These are phyloP conservation scores for Ostrea edulis DNA, from an alignment of 1,140 invertebrate species.

Conservation along the genomic window DNA sequence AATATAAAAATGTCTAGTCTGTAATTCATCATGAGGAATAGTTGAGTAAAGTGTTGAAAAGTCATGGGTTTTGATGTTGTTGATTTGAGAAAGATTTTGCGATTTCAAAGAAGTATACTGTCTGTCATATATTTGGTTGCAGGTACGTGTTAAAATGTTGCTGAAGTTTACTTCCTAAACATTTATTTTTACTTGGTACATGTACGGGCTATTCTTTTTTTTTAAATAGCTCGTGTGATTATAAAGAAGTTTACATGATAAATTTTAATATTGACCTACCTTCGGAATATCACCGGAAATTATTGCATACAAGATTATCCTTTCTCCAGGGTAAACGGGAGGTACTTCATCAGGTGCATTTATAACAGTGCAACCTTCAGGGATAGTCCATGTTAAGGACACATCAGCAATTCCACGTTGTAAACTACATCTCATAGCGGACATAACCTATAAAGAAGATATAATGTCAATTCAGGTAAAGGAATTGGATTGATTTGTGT, in stretches of 20 bases:
- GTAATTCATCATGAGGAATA: too few relatives aligned
- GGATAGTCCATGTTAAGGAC: background rate
- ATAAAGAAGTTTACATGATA: background rate
- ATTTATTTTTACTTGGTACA: background rate
- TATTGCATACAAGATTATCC: slow-evolving; percentile 31
- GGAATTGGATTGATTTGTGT: too few relatives aligned
- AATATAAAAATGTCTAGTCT: too few relatives aligned
- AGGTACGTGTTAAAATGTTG: background rate
- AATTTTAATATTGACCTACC: background rate
- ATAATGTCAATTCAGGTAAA: background rate
- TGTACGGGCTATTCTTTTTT: too few relatives aligned
- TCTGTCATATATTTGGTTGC: background rate
- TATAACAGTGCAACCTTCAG: background rate
- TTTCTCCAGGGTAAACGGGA: slow-evolving; percentile 22
- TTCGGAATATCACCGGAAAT: slow-evolving; percentile 13
- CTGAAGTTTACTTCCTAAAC: too few relatives aligned
- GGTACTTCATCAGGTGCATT: slow-evolving; percentile 18
- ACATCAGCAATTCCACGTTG: background rate
- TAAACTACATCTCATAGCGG: background rate
- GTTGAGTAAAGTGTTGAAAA: too few relatives aligned
- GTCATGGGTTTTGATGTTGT: too few relatives aligned
- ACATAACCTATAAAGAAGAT: background rate
- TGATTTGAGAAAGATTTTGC: too few relatives aligned
- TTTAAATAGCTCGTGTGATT: too few relatives aligned
- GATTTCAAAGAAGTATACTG: background rate